Evolutionary conservation across 2,797 vertebrate species (phyloP), one percentile per base, ranked within the genome.

Genomic region (Naso thynnoides): DNA sequence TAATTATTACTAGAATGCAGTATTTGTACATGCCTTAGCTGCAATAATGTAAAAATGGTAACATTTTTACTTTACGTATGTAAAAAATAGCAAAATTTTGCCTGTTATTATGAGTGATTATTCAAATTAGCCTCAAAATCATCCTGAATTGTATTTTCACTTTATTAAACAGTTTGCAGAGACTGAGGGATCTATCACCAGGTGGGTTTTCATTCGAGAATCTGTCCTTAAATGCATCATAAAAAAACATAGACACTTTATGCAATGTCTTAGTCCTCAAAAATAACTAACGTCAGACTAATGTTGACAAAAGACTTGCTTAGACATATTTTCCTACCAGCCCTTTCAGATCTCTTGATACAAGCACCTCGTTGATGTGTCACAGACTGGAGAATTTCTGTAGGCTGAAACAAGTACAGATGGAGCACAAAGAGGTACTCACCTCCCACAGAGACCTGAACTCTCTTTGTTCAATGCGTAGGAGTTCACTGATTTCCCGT

Each of bases 401-500:
- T 47, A 14, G 36, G 42, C 47, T 62, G 63, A 63, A 47, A 47
- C 14, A 64, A 70, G 49, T 74, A 58, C 60, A 79, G 67, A 53
- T 21, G 66, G 56, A 79, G 58, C 57, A 69, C 29, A 67, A 3
- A 31, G 29, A 62, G 45, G 65, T 13, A 81, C 94, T 94, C 93
- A 99, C 98, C 96, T 98, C 97, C 97, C 98, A 99, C 85, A 99
- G 94, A 48, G 94, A 94, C 93, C 96, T 97, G 89, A 99, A 99
- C 91, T 97, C 97, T 90, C 95, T 97, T 94, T 97, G 96, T 74
- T 97, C 97, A 24, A 99, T 96, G 70, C 97, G 96, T 64, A 99
- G 95, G 48, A 99, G 96, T 55, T 99, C 97, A 0, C 97, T 98
- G 80, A 90, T 92, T 85, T 99, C 97, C 79, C 96, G 93, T 8